Evolutionary conservation across 53 echinoderm and acorn worm species (phyloP), one percentile per base, ranked within the genome.

Genomic region (Arbacia lixula): DNA sequence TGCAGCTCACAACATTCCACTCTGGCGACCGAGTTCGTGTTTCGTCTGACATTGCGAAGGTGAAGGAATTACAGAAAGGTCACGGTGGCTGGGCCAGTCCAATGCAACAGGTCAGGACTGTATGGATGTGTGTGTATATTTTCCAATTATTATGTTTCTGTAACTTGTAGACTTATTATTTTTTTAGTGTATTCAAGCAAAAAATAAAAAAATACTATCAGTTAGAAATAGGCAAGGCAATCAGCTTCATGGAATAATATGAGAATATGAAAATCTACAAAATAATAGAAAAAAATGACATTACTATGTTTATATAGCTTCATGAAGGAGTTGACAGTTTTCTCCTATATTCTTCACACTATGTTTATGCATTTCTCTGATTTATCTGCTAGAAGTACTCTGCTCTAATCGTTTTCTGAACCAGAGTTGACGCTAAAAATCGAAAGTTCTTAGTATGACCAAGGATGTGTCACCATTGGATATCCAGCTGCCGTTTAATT

Each of bases 51-150:
- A 6, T 14, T 6, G 6, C 32, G 9, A 19, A 2, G n/a, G 82
- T 63, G 43, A 63, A 64, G 14, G 46, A 43, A 14, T 49, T 81
- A 1, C 82, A 81, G 50, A 63, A 42, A 30, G 1, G 43, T 9
- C 82, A 81, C 29, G 82, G 82, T 0, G 82, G 82, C 26, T 81
- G 82, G 82, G 41, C 28, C 21, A 24, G 5, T 46, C 28, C 28
- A 19, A 81, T 81, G 82, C 41, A 40, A 28, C 62, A 43, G 82
- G 82, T 81, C 36, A 56, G 78, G 58, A 54, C 25, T 58, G 58
- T 58, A 9, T 12, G 12, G 11, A 58, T 58, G n/a, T n/a, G n/a
- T n/a, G n/a, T n/a, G n/a, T n/a, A n/a, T n/a, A n/a, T n/a, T n/a
- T 4, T 27, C 27, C 2, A 55, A 55, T 55, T 19, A 14, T 19